Conservation (phyloP, 1,140 invertebrate genomes). For the Magallana ariakensis region DNA sequence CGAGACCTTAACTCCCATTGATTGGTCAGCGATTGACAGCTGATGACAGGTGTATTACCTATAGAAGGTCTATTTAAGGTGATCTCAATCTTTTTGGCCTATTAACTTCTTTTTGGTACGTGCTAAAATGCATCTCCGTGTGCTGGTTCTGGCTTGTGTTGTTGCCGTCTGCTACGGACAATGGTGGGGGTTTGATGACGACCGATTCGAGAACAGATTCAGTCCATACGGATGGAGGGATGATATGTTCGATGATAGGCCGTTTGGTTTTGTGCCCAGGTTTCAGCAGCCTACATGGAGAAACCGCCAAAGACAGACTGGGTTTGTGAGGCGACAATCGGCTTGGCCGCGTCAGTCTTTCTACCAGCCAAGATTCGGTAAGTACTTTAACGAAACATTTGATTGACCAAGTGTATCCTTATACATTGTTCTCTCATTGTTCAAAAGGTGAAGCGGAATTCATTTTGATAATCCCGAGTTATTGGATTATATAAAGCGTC, state of each 20-base stretch:
- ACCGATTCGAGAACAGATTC: conserved; percentile 17
- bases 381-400: neutral
- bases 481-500: too few species aligned
- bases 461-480: too few species aligned
- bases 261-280: neutral
- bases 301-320: neutral
- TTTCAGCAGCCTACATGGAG: neutral
- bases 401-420: neutral
- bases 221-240: neutral
- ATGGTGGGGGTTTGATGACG: neutral
- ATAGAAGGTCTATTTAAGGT: neutral
- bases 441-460: neutral
- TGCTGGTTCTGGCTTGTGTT: neutral
- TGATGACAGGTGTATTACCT: neutral
- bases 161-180: neutral
- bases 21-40: neutral
- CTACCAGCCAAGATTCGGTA: neutral
- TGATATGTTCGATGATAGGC: neutral
- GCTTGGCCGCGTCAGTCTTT: neutral
- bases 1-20: neutral
- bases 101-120: neutral
- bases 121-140: neutral
- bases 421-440: neutral
- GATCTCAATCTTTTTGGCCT: neutral
- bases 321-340: neutral